Evolutionary conservation across 2,888 invertebrate species (phyloP).

Genomic region (Phengaris arion): DNA sequence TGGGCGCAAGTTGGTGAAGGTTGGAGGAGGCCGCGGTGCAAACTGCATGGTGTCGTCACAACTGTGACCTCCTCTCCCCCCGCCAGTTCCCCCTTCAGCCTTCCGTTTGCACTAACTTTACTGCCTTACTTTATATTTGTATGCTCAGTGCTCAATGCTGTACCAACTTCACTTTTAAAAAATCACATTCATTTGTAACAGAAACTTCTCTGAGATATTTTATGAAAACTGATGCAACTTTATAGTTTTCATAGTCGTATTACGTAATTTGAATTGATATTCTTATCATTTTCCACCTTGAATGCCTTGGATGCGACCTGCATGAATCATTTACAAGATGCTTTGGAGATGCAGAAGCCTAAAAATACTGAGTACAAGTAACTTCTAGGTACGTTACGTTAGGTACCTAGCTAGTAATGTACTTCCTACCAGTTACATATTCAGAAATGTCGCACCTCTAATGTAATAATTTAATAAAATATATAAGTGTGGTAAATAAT

Average conservation of each 20-base stretch:
- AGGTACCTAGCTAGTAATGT: too few species aligned
- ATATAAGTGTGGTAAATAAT: neutral
- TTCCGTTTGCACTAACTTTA: slow-evolving; percentile 59
- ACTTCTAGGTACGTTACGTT: too few species aligned
- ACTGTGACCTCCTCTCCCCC: slow-evolving; percentile 47
- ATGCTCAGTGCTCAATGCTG: slow-evolving; percentile 55
- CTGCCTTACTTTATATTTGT: slow-evolving; percentile 47
- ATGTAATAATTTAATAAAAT: neutral
- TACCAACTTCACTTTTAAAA: slow-evolving; percentile 66
- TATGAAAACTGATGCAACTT: slow-evolving; percentile 3
- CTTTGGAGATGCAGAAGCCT: too few species aligned
- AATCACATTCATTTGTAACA: slow-evolving; percentile 16
- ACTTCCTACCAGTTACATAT: neutral
- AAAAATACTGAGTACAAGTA: too few species aligned
- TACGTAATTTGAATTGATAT: neutral
- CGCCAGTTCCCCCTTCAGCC: slow-evolving; percentile 42
- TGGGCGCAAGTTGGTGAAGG: slow-evolving; percentile 77
- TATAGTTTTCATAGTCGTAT: neutral
- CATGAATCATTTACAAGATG: neutral
- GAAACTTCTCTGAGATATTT: neutral
- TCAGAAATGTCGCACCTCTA: neutral
- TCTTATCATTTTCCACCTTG: slow-evolving; percentile 8
- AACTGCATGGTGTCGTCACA: slow-evolving; percentile 78
- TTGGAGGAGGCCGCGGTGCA: slow-evolving; percentile 77
- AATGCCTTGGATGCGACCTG: neutral